Evolutionary conservation across 2,888 invertebrate species (phyloP).

Genomic region (Nemapogon koenigi): DNA sequence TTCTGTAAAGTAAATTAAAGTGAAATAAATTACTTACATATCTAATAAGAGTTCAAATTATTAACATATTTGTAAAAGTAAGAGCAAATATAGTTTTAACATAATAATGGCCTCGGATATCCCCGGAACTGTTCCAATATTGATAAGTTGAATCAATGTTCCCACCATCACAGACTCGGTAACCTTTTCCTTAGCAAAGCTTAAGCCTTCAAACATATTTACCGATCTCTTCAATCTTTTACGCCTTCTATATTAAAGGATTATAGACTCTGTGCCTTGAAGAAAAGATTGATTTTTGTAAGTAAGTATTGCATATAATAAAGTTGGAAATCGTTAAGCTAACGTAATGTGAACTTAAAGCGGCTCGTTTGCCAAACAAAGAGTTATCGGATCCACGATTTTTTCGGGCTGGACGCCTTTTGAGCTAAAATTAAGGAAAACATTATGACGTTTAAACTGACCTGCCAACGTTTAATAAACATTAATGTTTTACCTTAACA

Average conservation of each 20-base stretch:
- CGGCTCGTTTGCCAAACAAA: slow-evolving; percentile 26
- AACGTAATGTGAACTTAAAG: slow-evolving; percentile 23
- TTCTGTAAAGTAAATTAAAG: too few species aligned
- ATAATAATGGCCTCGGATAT: too few species aligned
- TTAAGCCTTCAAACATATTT: slow-evolving; percentile 33
- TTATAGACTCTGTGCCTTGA: slow-evolving; percentile 13
- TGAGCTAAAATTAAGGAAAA: slow-evolving; percentile 31
- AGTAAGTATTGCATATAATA: slow-evolving; percentile 16
- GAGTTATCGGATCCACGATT: slow-evolving; percentile 47
- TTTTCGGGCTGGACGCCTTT: slow-evolving; percentile 28
- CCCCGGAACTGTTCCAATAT: slow-evolving; percentile 38
- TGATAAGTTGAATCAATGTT: slow-evolving; percentile 43
- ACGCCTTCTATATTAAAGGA: too few species aligned
- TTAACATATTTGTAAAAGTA: too few species aligned
- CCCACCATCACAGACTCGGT: slow-evolving; percentile 32
- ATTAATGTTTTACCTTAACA: slow-evolving; percentile 9
- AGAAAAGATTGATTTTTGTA: slow-evolving; percentile 11
- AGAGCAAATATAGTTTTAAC: too few species aligned
- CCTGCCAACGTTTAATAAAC: slow-evolving; percentile 24
- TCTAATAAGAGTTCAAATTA: too few species aligned
- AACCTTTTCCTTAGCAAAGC: slow-evolving; percentile 35
- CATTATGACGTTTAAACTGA: slow-evolving; percentile 31
- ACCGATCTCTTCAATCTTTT: slow-evolving; percentile 33
- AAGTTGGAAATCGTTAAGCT: slow-evolving; percentile 35
- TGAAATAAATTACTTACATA: too few species aligned